Evolutionary conservation across 2,888 invertebrate genomes (phyloP), one percentile per base, ranked within the genome.

Genomic region (Digitonthophagus gazella): DNA sequence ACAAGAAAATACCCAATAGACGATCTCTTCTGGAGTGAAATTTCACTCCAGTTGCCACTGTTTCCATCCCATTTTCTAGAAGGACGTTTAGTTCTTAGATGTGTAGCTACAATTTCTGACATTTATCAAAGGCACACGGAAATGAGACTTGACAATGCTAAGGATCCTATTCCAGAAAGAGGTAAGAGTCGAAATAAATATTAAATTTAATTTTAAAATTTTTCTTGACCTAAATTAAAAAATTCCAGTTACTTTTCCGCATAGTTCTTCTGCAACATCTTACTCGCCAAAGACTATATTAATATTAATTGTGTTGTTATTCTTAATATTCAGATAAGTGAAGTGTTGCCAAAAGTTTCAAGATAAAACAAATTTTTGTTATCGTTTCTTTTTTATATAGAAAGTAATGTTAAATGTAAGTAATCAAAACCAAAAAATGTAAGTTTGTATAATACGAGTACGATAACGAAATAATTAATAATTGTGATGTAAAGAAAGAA

Each of bases 121-220:
- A 85, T 92, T 72, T 93, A 91, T 84, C 87, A 88, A 76, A 86
- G 86, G 80, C 87, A 87, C 67, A 88, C 89, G 71, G 91, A 90
- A 78, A 83, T 90, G 74, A 89, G 90, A 79, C 88, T 92, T 78
- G 89, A 90, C 70, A 87, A 90, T 69, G 88, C 88, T 72, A 89
- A 89, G 72, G 93, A 93, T 83, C 93, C 93, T 3, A 86, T 91
- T 76, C 93, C 93, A 8, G 92, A 92, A 78, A 88, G 91, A 86
- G 92, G 92, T 92, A 80, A 85, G 86, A n/a, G 28, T 44, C 28
- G 3, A n/a, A n/a, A n/a, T n/a, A n/a, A 16, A 44, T 56, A 16
- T 58, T 64, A n/a, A 3, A 3, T 6, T 58, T 3, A n/a, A 11
- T 56, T 22, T 44, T 44, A 2, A 1, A 44, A 44, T 1, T 3